Base-by-base conservation (phyloP, 2,888 invertebrate species). In the Drosophila rubida region DNA sequence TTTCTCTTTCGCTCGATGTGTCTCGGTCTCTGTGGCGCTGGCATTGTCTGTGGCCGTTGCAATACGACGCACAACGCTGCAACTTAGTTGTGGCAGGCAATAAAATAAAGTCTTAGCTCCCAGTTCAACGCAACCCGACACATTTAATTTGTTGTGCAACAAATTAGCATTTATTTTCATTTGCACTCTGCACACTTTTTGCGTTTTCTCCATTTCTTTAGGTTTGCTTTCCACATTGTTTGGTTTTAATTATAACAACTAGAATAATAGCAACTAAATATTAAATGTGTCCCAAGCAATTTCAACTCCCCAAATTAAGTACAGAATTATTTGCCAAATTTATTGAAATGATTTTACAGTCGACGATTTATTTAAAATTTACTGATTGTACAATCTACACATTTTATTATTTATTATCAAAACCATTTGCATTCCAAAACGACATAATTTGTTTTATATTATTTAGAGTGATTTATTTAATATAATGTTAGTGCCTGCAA, bases 161-260 rank as follows among this genome's bases (percentile, higher is more conserved):
- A 90, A 91, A 91, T 90, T 90, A 90, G 85, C 89, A 91, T 91
- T 89, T 79, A 87, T 90, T 87, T 85, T 89, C 90, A 89, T 89
- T 89, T 89, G 75, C 45, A 75, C 50, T 69, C 65, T 54, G 63
- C 74, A 37, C 16, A 1, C 1, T 27, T 23, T 35, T 27, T 61
- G 46, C n/a, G 13, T 7, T 25, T 25, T 44, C 14, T 35, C 4
- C 32, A 19, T 32, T 61, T 37, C 57, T 32, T 63, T 49, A 51
- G 51, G 62, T 45, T 64, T 64, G 19, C 45, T 62, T n/a, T 58
- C 42, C 45, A 45, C 60, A 46, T 53, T 86, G 75, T 80, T 84
- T 74, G 65, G 67, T 59, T 84, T 80, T 78, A 68, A 84, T 80
- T 80, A 74, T 69, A 70, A 49, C 51, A 70, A 46, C 14, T 37